Conservation (phyloP, 2,888 invertebrate genomes). For the Volucella inanis region DNA sequence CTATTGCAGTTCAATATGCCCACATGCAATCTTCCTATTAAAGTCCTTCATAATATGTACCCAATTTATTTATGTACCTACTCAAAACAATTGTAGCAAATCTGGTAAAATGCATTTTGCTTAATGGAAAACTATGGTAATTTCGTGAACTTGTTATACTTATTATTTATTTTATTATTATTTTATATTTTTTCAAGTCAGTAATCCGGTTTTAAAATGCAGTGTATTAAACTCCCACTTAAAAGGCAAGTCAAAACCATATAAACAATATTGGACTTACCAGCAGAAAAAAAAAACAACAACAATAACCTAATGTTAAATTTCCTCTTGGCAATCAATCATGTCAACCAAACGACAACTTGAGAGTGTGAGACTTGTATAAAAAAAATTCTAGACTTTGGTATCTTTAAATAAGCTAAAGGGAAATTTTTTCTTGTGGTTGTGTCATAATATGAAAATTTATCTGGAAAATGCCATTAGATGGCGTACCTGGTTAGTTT, state of each 20-base stretch:
- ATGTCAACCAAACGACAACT: constrained; percentile 36
- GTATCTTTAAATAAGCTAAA: constrained; percentile 4
- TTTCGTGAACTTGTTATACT: constrained; percentile 8
- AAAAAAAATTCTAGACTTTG: neutral
- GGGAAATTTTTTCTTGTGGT: neutral
- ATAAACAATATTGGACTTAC: no score
- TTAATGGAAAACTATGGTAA: constrained; percentile 21
- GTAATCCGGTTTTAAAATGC: constrained; percentile 52
- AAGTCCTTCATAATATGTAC: constrained; percentile 7
- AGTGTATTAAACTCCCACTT: constrained; percentile 19
- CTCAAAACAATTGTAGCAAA: neutral
- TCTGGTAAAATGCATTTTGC: constrained; percentile 5
- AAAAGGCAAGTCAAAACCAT: neutral
- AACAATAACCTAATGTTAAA: constrained; percentile 29
- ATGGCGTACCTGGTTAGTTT: neutral
- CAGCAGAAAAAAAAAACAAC: neutral
- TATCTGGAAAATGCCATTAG: constrained; percentile 6
- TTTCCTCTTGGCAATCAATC: constrained; percentile 37
- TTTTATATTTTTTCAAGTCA: no score
- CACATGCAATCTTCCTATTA: neutral
- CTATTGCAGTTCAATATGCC: constrained; percentile 6
- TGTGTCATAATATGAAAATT: constrained; percentile 12
- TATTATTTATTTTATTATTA: no score
- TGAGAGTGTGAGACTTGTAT: constrained; percentile 29
- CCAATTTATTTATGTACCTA: neutral